Conservation (phyloP, 1,140 invertebrate species). For the Epicauta chinensis region DNA sequence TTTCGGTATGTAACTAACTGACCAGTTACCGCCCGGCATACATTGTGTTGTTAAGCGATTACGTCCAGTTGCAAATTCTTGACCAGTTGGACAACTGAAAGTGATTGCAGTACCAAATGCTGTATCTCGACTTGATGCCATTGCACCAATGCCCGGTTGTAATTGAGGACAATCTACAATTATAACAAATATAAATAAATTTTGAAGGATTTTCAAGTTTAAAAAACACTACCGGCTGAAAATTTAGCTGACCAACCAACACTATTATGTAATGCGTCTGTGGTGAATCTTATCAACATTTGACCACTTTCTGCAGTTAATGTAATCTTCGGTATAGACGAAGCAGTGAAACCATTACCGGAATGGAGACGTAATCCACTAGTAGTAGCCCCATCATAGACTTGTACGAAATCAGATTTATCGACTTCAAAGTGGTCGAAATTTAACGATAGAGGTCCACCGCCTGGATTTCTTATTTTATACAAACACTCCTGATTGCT, state of each 20-base stretch:
- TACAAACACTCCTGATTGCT: slow-evolving; percentile 89
- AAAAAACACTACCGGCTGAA: slow-evolving; percentile 64
- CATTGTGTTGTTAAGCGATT: slow-evolving; percentile 78
- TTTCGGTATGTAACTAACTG: slow-evolving; percentile 82
- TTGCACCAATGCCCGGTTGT: slow-evolving; percentile 74
- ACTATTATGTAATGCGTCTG: slow-evolving; percentile 79
- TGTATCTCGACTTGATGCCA: slow-evolving; percentile 86
- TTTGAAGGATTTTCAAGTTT: no score
- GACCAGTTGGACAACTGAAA: slow-evolving; percentile 87
- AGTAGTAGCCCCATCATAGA: slow-evolving; percentile 78
- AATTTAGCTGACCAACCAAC: slow-evolving; percentile 85
- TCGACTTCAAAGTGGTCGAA: slow-evolving; percentile 83
- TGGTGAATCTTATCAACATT: slow-evolving; percentile 81
- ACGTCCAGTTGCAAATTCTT: slow-evolving; percentile 91
- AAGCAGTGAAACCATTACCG: slow-evolving; percentile 79
- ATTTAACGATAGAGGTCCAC: slow-evolving; percentile 78
- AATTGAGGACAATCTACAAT: slow-evolving; percentile 78
- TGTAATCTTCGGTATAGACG: slow-evolving; percentile 74
- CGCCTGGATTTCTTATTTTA: slow-evolving; percentile 74
- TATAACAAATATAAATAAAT: not conserved
- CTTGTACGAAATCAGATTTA: slow-evolving; percentile 78
- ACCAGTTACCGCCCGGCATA: slow-evolving; percentile 88
- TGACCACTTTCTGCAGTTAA: slow-evolving; percentile 88
- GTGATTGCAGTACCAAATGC: slow-evolving; percentile 85
- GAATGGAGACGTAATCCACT: slow-evolving; percentile 82